Evolutionary conservation across 2,888 invertebrate genomes (phyloP), one percentile per base, ranked within the genome.

Genomic region (Mythimna vitellina): DNA sequence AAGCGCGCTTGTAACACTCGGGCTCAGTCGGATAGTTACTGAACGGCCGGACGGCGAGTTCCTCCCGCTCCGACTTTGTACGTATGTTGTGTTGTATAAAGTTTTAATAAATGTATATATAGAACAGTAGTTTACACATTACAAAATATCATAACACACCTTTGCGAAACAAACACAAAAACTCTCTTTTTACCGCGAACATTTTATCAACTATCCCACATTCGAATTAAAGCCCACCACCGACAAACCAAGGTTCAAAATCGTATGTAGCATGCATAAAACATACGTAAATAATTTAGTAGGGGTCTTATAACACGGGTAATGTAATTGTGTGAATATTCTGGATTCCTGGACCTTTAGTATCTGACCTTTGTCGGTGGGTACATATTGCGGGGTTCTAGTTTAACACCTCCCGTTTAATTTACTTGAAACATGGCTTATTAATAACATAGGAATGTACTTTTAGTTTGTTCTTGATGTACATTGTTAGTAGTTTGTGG

Each of bases 301-400:
- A 22, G 22, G 60, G 20, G 17, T 64, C 20, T 29, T 62, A 60
- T 70, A 75, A 81, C 71, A 78, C 56, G 74, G 82, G 72, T 71
- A 56, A 70, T 63, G 83, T 84, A 83, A 83, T 85, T 85, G 83
- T 73, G 85, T 76, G 81, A 85, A 84, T 84, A 79, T 77, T 85
- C 69, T 76, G 80, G 66, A 84, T 84, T 83, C 83, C 49, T 81
- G 71, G 56, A 66, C 75, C 81, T 64, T 69, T 60, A 56, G 54
- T 65, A 66, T 65, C 57, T 65, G 78, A 82, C 82, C 81, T 73
- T 65, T 79, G 69, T 73, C 56, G 68, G 84, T 70, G 49, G 49
- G 66, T 70, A 75, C 73, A 76, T 70, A 80, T 69, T 80, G 73
- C 58, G 82, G 62, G 66, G 0, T 42, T 61, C 46, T 56, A 70